phyloP scores from a whole-genome alignment of 1,140 invertebrate genomes.

The Mercenaria mercenaria region DNA sequence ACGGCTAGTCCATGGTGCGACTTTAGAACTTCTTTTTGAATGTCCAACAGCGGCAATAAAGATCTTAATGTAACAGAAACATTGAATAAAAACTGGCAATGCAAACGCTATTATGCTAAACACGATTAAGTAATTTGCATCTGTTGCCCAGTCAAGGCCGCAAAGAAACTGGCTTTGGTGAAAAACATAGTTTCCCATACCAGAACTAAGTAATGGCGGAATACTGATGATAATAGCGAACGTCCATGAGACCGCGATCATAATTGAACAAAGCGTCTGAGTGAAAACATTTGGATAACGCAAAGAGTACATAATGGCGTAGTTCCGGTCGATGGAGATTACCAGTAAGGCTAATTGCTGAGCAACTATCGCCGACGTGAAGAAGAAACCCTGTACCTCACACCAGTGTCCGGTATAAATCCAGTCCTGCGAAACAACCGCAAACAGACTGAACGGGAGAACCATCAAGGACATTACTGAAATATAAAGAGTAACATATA shows the following conservation, averaged over 20 bases:
- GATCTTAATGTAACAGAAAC: constrained; percentile 76
- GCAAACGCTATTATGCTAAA: constrained; percentile 64
- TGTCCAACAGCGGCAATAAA: constrained; percentile 77
- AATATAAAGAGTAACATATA: constrained; percentile 55
- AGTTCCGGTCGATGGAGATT: constrained; percentile 79
- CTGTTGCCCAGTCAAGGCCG: constrained; percentile 62
- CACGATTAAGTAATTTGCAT: constrained; percentile 52
- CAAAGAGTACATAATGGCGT: constrained; percentile 78
- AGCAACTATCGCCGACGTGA: constrained; percentile 70
- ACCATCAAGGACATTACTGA: constrained; percentile 73
- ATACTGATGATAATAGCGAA: constrained; percentile 69
- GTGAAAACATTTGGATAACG: constrained; percentile 80
- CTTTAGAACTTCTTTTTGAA: constrained; percentile 65
- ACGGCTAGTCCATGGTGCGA: constrained; percentile 60
- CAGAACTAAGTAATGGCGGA: constrained; percentile 71
- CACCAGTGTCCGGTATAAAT: constrained; percentile 74
- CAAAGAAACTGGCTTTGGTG: constrained; percentile 70
- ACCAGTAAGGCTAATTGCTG: constrained; percentile 72
- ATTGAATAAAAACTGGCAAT: constrained; percentile 70
- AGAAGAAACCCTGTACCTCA: constrained; percentile 72
- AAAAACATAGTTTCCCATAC: constrained; percentile 68
- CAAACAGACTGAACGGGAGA: constrained; percentile 73
- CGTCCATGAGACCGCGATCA: constrained; percentile 71
- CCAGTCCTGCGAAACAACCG: constrained; percentile 70
- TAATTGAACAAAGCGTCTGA: constrained; percentile 67